phyloP scores from a whole-genome alignment of 2,797 vertebrate species.

The Peromyscus eremicus region DNA sequence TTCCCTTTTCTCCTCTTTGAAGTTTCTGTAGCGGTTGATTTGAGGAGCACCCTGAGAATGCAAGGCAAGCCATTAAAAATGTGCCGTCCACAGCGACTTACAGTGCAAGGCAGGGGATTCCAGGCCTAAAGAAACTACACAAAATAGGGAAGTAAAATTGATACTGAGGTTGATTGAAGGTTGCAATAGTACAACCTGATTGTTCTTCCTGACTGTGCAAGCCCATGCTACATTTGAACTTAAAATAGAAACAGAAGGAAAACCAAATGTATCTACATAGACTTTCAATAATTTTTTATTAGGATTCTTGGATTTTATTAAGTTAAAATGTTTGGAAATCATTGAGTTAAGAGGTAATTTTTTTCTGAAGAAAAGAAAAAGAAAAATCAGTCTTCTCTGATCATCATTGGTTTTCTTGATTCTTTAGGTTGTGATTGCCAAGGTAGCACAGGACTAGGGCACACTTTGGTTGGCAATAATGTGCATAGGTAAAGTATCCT shows the following conservation, averaged over 20 bases:
- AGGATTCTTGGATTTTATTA: neutral
- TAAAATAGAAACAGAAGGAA: conserved; percentile 16
- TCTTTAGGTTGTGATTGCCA: neutral
- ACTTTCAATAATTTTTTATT: conserved; percentile 34
- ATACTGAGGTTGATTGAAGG: neutral
- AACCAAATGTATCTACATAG: neutral
- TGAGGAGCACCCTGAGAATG: conserved; percentile 9
- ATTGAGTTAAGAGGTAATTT: neutral
- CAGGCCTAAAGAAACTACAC: neutral
- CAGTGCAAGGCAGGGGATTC: neutral
- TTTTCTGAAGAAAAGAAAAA: neutral
- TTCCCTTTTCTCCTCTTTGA: conserved; percentile 5
- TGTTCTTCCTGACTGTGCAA: conserved; percentile 11
- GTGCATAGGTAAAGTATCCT: neutral
- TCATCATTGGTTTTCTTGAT: neutral
- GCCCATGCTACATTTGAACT: conserved; percentile 24
- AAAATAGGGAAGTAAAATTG: conserved; percentile 22
- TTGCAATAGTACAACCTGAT: neutral
- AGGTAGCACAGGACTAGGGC: neutral
- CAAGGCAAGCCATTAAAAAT: conserved; percentile 28
- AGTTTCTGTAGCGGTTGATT: conserved; percentile 41
- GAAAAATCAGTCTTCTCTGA: neutral
- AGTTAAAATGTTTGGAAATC: conserved; percentile 40
- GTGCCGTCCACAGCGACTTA: neutral
- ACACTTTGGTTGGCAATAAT: neutral